Base-by-base conservation (phyloP, 2,888 invertebrate genomes). In the Lathronympha strigana region DNA sequence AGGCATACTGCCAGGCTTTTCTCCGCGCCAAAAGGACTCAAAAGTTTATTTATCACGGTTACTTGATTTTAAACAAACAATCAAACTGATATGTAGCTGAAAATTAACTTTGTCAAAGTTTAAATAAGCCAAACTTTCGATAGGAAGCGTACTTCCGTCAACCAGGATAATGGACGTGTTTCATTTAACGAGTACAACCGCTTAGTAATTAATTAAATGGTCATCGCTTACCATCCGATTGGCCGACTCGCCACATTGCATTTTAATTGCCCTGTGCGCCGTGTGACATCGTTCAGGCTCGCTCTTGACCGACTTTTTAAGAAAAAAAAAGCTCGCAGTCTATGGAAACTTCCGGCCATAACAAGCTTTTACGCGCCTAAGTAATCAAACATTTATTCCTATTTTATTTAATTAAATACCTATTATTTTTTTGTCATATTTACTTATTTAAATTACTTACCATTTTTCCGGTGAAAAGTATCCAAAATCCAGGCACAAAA, bases 401-500 rank as follows among this genome's bases (percentile, higher is more conserved):
- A 2, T 2, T 25, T 36, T 36, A n/a, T 2, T 36, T 13, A 2
- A 40, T 17, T 38, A 38, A 38, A 13, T 15, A 40, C n/a, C 8
- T 17, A 1, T 19, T 19, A 6, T 28, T 57, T 19, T 28, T 36
- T 19, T 28, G 11, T 51, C n/a, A 38, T 9, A 25, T 11, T 28
- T 9, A 31, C 0, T 28, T 38, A 23, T 15, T 23, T 21, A 28
- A 28, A 31, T 17, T 55, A 53, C 69, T 62, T 21, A 69, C 69
- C 69, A 68, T 69, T 62, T 61, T 70, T 53, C 63, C 31, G 43
- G 8, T 61, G 62, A 70, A 69, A 70, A 68, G 31, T 57, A 68
- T 54, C 68, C 73, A 71, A 69, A 71, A 78, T 77, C 77, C 78
- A 78, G 72, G 67, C 68, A 73, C 68, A 66, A 69, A 72, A 74